Conservation (phyloP, 2,888 invertebrate species). For the Cyclophora punctaria region DNA sequence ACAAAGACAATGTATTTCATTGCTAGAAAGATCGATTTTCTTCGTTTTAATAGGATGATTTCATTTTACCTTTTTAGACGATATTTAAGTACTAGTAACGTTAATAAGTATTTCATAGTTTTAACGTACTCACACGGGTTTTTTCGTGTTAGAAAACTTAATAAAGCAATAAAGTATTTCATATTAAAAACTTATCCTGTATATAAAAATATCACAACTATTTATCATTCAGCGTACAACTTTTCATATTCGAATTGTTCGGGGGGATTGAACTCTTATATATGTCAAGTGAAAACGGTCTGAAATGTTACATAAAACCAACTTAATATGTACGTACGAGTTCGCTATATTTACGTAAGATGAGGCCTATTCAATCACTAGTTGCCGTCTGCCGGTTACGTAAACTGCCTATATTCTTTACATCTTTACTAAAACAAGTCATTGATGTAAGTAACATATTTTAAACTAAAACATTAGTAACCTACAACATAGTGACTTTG, state of each 20-base stretch:
- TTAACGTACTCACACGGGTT: no score
- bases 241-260: not conserved
- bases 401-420: conserved; percentile 45
- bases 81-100: no score
- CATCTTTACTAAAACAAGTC: conserved; percentile 14
- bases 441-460: conserved; percentile 33
- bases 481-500: conserved; percentile 2
- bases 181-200: no score
- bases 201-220: not conserved
- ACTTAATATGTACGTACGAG: conserved; percentile 48
- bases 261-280: conserved; percentile 17
- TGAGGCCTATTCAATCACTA: conserved; percentile 61
- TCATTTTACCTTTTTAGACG: no score
- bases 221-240: conserved; percentile 12
- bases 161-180: no score
- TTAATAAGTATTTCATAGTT: no score
- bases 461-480: conserved; percentile 19
- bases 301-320: conserved; percentile 42
- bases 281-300: conserved; percentile 27
- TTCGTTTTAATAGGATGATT: no score
- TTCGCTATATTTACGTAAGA: conserved; percentile 65
- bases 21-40: no score
- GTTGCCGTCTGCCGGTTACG: conserved; percentile 52
- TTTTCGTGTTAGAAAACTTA: no score
- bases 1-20: no score